Conservation (phyloP, 2,888 invertebrate species). For the Melinaea marsaeus region DNA sequence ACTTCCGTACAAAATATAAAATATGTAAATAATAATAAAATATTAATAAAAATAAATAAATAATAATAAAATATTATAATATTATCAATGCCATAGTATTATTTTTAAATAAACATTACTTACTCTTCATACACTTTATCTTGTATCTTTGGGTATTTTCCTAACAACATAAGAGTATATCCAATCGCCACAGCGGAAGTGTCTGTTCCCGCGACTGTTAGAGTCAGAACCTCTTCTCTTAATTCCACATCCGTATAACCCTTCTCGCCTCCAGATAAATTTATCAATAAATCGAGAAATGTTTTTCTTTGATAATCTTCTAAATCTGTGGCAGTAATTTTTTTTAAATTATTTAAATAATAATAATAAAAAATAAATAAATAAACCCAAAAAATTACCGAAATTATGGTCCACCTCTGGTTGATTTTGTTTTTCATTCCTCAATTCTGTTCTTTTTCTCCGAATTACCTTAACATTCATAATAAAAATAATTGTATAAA, state of each 20-base stretch:
- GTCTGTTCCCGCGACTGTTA: constrained; percentile 76
- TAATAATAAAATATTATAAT: too few species aligned
- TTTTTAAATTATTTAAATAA: not conserved
- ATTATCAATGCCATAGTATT: not conserved
- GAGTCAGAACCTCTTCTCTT: constrained; percentile 77
- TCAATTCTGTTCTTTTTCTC: constrained; percentile 51
- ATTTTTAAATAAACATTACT: constrained; percentile 36
- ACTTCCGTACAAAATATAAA: too few species aligned
- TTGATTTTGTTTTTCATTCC: constrained; percentile 39
- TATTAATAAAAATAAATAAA: too few species aligned
- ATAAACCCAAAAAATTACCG: not conserved
- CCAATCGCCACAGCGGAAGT: constrained; percentile 69
- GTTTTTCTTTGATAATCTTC: constrained; percentile 59
- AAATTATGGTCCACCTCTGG: constrained; percentile 47
- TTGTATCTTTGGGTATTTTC: constrained; percentile 67
- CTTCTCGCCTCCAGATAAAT: constrained; percentile 65
- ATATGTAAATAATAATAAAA: too few species aligned
- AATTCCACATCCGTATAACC: constrained; percentile 75
- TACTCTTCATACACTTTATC: constrained; percentile 66
- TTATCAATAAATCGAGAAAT: constrained; percentile 76
- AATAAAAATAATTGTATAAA: not conserved
- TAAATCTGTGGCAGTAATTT: constrained; percentile 44
- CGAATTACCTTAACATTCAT: constrained; percentile 47
- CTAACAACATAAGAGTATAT: constrained; percentile 63
- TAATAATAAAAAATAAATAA: constrained; percentile 12